phyloP scores from a whole-genome alignment of 2,113 vertebrate genomes.

The Thalassoma bifasciatum region DNA sequence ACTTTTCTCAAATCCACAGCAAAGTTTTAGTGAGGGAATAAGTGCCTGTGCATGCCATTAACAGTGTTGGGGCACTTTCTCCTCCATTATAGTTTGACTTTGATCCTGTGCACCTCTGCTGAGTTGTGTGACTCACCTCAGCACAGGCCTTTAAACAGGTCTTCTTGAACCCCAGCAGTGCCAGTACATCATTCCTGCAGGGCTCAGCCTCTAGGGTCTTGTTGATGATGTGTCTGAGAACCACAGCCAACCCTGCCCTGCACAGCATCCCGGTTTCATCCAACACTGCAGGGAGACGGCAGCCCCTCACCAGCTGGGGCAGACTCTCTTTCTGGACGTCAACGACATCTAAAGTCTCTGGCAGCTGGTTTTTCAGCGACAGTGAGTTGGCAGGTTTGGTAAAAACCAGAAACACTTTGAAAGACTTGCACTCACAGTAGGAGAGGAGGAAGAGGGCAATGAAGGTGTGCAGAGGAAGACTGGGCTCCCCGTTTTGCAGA shows the following conservation, averaged over 20 bases:
- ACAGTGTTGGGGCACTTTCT: not conserved
- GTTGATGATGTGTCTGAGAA: constrained; percentile 90
- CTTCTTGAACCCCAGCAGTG: constrained; percentile 96
- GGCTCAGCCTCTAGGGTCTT: constrained; percentile 83
- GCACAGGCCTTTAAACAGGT: constrained; percentile 98
- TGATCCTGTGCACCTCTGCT: not conserved
- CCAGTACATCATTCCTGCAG: constrained; percentile 85
- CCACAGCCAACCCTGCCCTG: constrained; percentile 94
- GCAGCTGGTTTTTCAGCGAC: constrained; percentile 62
- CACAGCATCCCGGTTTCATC: constrained; percentile 85
- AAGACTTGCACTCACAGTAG: constrained; percentile 91
- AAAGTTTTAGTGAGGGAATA: not conserved
- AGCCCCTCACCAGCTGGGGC: constrained; percentile 87
- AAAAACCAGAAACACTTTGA: constrained; percentile 87
- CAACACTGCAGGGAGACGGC: constrained; percentile 88
- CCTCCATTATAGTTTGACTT: not conserved
- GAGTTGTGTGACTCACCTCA: constrained; percentile 85
- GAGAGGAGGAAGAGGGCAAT: constrained; percentile 91
- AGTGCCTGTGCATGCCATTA: not conserved
- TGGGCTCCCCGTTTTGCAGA: constrained; percentile 70
- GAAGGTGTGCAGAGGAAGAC: constrained; percentile 91
- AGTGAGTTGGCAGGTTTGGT: constrained; percentile 42
- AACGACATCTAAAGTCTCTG: constrained; percentile 70
- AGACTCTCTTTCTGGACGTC: constrained; percentile 79
- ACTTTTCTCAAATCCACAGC: no score